Conservation (phyloP, 2,888 invertebrate species). For the Andrena camellia region DNA sequence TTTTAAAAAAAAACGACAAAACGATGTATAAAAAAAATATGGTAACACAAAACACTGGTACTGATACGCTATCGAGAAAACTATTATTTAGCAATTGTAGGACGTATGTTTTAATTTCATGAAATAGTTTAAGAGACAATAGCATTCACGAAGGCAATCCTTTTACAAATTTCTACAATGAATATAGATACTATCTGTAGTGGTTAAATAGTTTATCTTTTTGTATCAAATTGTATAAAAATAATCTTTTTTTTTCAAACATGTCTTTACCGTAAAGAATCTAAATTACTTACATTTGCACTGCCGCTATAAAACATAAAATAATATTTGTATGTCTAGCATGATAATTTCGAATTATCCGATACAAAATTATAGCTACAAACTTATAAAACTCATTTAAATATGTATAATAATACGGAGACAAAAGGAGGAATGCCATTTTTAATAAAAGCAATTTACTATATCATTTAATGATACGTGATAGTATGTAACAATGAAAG, state of each 20-base stretch:
- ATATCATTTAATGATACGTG: conserved; percentile 50
- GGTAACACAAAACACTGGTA: conserved; percentile 26
- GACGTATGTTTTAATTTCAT: conserved; percentile 64
- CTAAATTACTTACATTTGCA: conserved; percentile 82
- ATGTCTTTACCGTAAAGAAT: conserved; percentile 64
- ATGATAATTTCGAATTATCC: conserved; percentile 68
- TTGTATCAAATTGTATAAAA: conserved; percentile 76
- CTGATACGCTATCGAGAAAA: conserved; percentile 29
- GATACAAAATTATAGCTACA: conserved; percentile 51
- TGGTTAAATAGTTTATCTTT: conserved; percentile 70
- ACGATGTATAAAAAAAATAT: conserved; percentile 37
- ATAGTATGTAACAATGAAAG: conserved; percentile 32
- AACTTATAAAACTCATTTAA: conserved; percentile 53
- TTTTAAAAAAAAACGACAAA: conserved; percentile 45
- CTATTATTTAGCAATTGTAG: conserved; percentile 55
- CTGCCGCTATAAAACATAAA: conserved; percentile 83
- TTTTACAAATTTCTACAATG: conserved; percentile 78
- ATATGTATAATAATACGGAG: conserved; percentile 47
- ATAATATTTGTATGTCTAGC: conserved; percentile 78
- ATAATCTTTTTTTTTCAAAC: conserved; percentile 52
- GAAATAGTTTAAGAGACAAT: conserved; percentile 76
- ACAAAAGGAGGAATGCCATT: conserved; percentile 41
- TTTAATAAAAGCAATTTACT: conserved; percentile 66
- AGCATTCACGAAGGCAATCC: conserved; percentile 76
- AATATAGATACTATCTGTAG: conserved; percentile 65